phyloP scores from a whole-genome alignment of 2,797 vertebrate genomes.

The Graptemys geographica region DNA sequence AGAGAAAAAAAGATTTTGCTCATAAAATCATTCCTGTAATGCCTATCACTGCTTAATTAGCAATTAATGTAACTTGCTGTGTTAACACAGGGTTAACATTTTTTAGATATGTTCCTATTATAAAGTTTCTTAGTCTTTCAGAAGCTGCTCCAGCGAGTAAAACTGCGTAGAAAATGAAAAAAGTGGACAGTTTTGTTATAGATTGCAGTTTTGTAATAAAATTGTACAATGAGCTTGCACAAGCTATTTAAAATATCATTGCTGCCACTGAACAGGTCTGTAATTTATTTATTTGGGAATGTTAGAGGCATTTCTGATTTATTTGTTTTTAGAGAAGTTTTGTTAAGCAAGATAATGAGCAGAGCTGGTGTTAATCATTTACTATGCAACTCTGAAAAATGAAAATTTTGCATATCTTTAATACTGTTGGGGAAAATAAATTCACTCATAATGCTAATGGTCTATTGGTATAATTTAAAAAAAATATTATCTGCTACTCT shows the following conservation, averaged over 20 bases:
- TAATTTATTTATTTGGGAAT: conserved; percentile 96
- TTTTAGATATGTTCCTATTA: conserved; percentile 51
- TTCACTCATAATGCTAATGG: conserved; percentile 87
- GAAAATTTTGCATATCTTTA: conserved; percentile 93
- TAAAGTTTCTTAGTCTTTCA: conserved; percentile 59
- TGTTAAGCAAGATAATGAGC: conserved; percentile 97
- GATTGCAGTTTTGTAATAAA: conserved; percentile 90
- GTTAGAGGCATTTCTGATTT: conserved; percentile 93
- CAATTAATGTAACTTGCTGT: conserved; percentile 48
- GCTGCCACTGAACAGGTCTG: conserved; percentile 92
- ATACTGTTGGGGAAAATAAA: conserved; percentile 88
- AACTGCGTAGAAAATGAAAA: conserved; percentile 76
- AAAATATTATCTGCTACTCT: conserved; percentile 76
- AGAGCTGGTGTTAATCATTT: conserved; percentile 95
- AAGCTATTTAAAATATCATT: conserved; percentile 99
- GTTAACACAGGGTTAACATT: conserved; percentile 63
- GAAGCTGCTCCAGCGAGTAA: conserved; percentile 50
- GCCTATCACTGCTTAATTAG: conserved; percentile 70
- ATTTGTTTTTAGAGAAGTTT: conserved; percentile 97
- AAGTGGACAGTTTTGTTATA: conserved; percentile 87
- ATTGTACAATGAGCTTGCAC: conserved; percentile 90
- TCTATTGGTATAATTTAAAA: conserved; percentile 81
- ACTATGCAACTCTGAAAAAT: conserved; percentile 85
- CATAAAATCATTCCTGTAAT: conserved; percentile 36
- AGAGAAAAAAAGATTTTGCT: conserved; percentile 36